Conservation (phyloP, 2,888 invertebrate species). For the Bombylius major region DNA sequence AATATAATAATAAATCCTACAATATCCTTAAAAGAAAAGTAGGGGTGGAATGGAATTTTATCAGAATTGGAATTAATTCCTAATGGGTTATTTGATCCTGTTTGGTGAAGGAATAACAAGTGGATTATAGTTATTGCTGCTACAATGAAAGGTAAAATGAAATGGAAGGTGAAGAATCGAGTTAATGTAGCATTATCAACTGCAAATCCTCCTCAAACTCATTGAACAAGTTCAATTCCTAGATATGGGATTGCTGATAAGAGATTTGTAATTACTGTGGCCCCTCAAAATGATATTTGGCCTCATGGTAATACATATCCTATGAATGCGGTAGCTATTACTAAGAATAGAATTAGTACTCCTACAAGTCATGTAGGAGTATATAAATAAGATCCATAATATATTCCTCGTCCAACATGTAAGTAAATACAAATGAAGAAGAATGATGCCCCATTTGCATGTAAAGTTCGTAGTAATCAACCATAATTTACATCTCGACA, state of each 20-base stretch:
- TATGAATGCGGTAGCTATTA: slow-evolving; percentile 61
- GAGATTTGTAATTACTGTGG: slow-evolving; percentile 66
- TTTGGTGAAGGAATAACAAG: slow-evolving; percentile 51
- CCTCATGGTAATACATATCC: slow-evolving; percentile 65
- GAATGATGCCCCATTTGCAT: slow-evolving; percentile 59
- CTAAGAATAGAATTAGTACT: slow-evolving; percentile 49
- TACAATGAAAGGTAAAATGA: slow-evolving; percentile 58
- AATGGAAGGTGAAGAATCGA: slow-evolving; percentile 62
- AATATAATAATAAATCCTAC: slow-evolving; percentile 46
- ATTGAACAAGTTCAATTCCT: slow-evolving; percentile 49
- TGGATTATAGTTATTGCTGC: slow-evolving; percentile 48
- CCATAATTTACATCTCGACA: slow-evolving; percentile 57
- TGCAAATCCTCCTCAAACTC: slow-evolving; percentile 65
- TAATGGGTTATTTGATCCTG: slow-evolving; percentile 54
- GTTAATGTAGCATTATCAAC: slow-evolving; percentile 60
- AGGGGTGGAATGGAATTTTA: slow-evolving; percentile 58
- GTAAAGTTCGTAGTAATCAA: slow-evolving; percentile 51
- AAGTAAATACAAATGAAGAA: slow-evolving; percentile 59
- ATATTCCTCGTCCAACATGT: slow-evolving; percentile 54
- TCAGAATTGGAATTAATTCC: slow-evolving; percentile 50
- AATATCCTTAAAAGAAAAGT: slow-evolving; percentile 51
- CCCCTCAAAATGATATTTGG: slow-evolving; percentile 72
- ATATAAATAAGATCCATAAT: slow-evolving; percentile 42
- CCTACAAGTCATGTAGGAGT: slow-evolving; percentile 51
- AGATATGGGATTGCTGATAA: slow-evolving; percentile 58